Conservation (phyloP, 2,113 vertebrate genomes). For the Origma solitaria region DNA sequence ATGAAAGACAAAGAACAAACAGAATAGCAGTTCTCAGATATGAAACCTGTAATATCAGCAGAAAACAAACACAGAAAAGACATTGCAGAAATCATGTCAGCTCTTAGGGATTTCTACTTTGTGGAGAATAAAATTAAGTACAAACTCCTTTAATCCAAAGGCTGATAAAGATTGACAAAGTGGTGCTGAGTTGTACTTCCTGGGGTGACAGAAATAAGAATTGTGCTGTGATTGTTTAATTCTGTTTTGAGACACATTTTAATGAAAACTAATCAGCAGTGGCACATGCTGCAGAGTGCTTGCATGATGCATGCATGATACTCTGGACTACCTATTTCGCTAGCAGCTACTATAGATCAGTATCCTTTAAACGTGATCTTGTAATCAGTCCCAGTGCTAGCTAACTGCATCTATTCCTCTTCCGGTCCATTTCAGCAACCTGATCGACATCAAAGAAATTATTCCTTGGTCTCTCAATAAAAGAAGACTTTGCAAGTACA, state of each 20-base stretch:
- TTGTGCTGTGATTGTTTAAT: background rate
- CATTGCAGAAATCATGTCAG: background rate
- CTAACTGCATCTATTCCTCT: background rate
- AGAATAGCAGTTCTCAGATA: background rate
- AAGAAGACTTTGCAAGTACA: constrained; percentile 9
- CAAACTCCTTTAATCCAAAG: background rate
- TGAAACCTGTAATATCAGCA: background rate
- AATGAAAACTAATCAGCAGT: background rate
- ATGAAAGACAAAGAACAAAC: background rate
- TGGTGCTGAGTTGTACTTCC: background rate
- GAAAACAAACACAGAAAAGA: background rate
- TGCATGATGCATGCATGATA: background rate
- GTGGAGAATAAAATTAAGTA: background rate
- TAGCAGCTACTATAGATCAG: background rate
- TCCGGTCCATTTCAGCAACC: background rate
- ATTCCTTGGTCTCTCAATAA: constrained; percentile 45
- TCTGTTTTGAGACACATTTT: background rate
- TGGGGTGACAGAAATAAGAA: background rate
- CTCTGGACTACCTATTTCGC: background rate
- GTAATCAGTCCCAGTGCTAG: background rate
- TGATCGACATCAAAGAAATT: background rate
- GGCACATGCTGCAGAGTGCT: background rate
- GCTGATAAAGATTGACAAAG: background rate
- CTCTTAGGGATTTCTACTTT: background rate
- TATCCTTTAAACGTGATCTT: background rate